Percentiles rank a stretch among this genome's conserved stretches.
Evolutionary conservation across 2,797 vertebrate species (phyloP).

Genomic region (Lycodopsis pacificus): DNA sequence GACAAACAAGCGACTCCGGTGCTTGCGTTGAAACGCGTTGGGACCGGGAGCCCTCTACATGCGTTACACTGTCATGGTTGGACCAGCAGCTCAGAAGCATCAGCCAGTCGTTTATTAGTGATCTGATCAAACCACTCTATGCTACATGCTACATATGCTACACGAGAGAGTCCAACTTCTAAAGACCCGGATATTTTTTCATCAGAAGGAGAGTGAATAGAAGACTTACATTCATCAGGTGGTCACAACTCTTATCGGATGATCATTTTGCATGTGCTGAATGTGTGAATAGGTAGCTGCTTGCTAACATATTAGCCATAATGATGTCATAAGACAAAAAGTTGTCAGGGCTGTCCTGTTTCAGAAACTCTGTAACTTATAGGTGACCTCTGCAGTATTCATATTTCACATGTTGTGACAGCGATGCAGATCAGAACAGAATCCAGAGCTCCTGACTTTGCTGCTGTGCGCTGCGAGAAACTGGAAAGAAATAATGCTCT

Average conservation of each 20-base stretch:
- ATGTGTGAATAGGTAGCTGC: too few relatives aligned
- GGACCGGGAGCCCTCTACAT: background rate
- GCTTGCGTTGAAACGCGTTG: background rate
- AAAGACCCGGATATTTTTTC: too few relatives aligned
- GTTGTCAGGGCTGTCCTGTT: background rate
- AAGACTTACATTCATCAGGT: too few relatives aligned
- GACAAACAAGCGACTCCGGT: constrained; percentile 7
- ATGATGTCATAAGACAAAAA: too few relatives aligned
- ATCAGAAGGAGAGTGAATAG: too few relatives aligned
- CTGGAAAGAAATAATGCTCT: background rate
- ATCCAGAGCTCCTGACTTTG: background rate
- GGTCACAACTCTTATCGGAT: too few relatives aligned
- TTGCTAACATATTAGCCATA: too few relatives aligned
- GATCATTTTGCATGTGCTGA: too few relatives aligned
- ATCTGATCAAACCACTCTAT: background rate
- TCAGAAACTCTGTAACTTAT: background rate
- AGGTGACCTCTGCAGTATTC: background rate
- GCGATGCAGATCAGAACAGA: constrained; percentile 1
- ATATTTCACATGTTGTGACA: background rate
- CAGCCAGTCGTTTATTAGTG: background rate
- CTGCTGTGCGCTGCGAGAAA: background rate
- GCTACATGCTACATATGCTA: too few relatives aligned
- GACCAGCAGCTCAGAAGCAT: background rate
- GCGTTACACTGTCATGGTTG: background rate
- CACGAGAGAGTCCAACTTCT: too few relatives aligned